Evolutionary conservation across 2,797 vertebrate genomes (phyloP), one percentile per base, ranked within the genome.

Genomic region (Pteropus rufus): DNA sequence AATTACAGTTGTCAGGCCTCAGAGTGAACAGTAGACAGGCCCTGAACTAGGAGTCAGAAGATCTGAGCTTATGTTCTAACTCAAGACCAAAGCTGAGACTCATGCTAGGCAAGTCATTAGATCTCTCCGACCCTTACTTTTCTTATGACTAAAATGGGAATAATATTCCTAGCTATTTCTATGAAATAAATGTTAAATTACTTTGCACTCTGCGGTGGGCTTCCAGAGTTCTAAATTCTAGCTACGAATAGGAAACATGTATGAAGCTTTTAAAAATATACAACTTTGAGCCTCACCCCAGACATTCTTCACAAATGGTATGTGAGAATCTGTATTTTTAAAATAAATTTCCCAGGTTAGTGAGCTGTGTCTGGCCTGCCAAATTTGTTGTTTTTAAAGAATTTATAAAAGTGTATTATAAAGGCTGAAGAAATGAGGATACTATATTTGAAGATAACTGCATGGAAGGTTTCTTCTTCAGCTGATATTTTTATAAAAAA

Each of bases 321-420:
- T 93, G 94, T 90, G 96, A 87, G 41, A 62, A 93, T 83, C 46
- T 89, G 31, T 86, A 60, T 93, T 72, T 96, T 85, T 92, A 89
- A 97, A 93, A 93, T 62, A 87, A 96, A 90, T 95, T 94, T 95
- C 69, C 54, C 75, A 87, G 80, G 52, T 93, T 95, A 91, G 77
- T 91, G 62, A 83, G 46, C 26, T 94, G 24, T 75, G 23, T 83
- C 93, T 92, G 39, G 26, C 21, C 52, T 93, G 70, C 82, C 60
- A 88, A 94, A 34, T 62, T 79, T 75, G 34, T 85, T 93, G 73
- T 70, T 96, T 97, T 86, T 54, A 39, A 81, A 82, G 5, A 67
- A 21, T 65, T 92, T 95, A 86, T 21, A 26, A 69, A 85, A 70
- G 39, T 58, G 8, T 79, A 73, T 67, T 91, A 34, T 19, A 84